Base-by-base conservation (phyloP, 2,113 vertebrate genomes). In the Pteropus alecto region DNA sequence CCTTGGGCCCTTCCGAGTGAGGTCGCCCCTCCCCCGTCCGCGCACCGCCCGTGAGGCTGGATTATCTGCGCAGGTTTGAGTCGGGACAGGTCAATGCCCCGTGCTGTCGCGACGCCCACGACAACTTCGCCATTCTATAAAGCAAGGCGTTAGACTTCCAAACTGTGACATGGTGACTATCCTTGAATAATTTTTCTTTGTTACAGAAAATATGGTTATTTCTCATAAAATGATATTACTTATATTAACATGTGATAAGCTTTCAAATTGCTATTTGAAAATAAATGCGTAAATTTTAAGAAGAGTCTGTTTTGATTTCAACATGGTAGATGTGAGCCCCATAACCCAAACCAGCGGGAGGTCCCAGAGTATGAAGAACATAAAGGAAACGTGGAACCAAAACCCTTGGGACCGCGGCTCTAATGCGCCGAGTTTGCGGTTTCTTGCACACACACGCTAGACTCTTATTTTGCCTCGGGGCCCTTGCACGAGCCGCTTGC, bases 401-500 rank as follows among this genome's bases (percentile, higher is more conserved):
- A 78, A 26, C 2, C 9, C 46, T 33, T 3, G 41, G 43, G 38
- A 11, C 7, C 35, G 0, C 3, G 6, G 6, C 1, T 21, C 5
- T 11, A 33, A 15, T 41, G 8, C n/a, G 1, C 0, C 1, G 33
- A 22, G 7, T 38, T 33, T 38, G 3, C 2, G 15, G 18, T 2
- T 35, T 7, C 6, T 9, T 4, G 6, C 11, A 4, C 3, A 6
- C 1, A 21, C 1, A 21, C 16, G 33, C 7, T 12, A 0, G 48
- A 3, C 4, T 21, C 14, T 35, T 28, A 30, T 26, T 48, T 35
- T 26, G 43, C 61, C 73, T 5, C 21, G 3, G 67, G 84, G 35
- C 28, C 48, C 30, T 46, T 33, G 67, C 18, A 61, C 3, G 0
- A 3, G n/a, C 21, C 56, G 3, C 12, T 73, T 3, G 24, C 51